A percentile compares a stretch with the other conserved stretches of the same genome.
These are phyloP conservation scores for Panagrolaimus sp. DNA, from an alignment of 1,140 invertebrate genomes.

Conservation along the genomic window DNA sequence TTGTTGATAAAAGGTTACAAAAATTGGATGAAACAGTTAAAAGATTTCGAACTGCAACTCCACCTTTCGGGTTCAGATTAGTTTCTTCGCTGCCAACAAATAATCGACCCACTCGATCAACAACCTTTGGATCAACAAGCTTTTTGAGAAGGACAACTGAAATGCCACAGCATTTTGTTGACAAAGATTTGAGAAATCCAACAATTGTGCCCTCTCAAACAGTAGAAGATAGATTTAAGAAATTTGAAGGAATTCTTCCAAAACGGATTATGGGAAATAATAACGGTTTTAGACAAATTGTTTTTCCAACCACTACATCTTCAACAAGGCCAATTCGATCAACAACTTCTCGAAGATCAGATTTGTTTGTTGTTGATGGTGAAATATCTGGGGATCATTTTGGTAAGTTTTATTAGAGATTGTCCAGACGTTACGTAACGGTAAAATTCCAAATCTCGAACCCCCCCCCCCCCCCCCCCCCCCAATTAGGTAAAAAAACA, in stretches of 20 bases:
- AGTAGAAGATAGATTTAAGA: not conserved
- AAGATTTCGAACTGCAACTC: not conserved
- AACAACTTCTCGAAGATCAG: not conserved
- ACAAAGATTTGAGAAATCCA: not conserved
- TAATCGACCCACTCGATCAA: not conserved
- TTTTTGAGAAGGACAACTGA: not conserved
- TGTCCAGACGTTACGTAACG: not conserved
- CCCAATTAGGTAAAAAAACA: not conserved
- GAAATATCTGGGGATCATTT: not conserved
- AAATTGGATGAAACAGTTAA: constrained; percentile 5
- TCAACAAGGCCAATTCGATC: not conserved
- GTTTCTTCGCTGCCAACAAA: not conserved
- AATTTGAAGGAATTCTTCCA: not conserved
- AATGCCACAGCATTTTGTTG: not conserved
- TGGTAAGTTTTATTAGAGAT: not conserved
- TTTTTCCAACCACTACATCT: not conserved
- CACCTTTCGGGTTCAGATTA: too few species aligned
- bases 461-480: too few species aligned
- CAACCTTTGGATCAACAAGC: not conserved
- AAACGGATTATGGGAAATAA: not conserved
- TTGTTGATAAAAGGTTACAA: too few species aligned
- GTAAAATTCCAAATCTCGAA: not conserved
- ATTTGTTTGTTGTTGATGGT: not conserved
- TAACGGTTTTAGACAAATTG: not conserved
- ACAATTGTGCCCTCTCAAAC: not conserved